Base-by-base conservation (phyloP, 2,888 invertebrate genomes). In the Pollenia angustigena region DNA sequence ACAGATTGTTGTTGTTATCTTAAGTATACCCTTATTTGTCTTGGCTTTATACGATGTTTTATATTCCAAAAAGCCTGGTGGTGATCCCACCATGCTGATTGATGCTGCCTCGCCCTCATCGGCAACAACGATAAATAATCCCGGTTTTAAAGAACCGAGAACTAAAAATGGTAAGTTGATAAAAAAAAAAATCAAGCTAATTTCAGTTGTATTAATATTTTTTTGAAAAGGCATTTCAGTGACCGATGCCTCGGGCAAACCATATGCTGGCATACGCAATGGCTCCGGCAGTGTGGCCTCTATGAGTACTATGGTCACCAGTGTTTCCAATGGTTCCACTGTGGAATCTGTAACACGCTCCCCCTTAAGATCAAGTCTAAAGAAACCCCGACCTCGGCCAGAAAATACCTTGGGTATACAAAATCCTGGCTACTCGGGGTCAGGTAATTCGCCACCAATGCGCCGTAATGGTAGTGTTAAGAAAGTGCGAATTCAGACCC, bases 401-500 rank as follows among this genome's bases (percentile, higher is more conserved):
- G 94, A 94, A 87, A 94, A 94, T n/a, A 95, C 95, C 18, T 93
- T 97, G 83, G 98, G 98, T 11, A 97, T 98, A 85, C 97, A 97
- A 90, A 98, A 98, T 94, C 97, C 97, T 0, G 96, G 96, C 32
- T 93, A 93, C 80, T 93, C 93, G 1, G 95, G 95, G 90, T 96
- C 97, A 0, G 96, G 97, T 2, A 96, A 96, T 89, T 97, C 97
- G 16, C 98, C 98, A 0, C 96, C 97, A 0, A 94, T 97, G 85
- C 96, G 96, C 71, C 94, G 98, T 79, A 97, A 97, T 90, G 97
- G 97, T 0, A 97, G 97, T 91, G 96, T 97, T 91, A 98, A 98
- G 93, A 97, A 98, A 94, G 98, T 98, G 85, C 95, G 98, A 87
- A 98, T 98, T 93, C 97, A 98, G 92, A 97, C 98, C 52, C 97